These are phyloP conservation scores for Prunella strophiata DNA, from an alignment of 2,797 vertebrate genomes.

Conservation along the genomic window DNA sequence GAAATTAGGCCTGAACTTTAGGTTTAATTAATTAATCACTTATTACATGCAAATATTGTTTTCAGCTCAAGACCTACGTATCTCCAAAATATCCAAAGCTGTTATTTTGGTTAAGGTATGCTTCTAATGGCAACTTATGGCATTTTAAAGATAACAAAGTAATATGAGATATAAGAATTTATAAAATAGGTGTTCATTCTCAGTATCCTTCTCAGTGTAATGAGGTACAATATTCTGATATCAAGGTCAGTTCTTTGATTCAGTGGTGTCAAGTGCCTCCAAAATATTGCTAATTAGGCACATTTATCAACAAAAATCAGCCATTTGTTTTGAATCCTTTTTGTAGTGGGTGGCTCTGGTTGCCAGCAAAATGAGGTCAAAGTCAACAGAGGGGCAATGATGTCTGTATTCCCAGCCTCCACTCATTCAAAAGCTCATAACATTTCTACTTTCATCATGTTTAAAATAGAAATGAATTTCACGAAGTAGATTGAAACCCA, in stretches of 20 bases:
- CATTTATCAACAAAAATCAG: not conserved
- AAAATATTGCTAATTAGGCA: not conserved
- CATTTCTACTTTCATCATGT: not conserved
- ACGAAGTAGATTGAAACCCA: constrained; percentile 8
- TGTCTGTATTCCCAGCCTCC: not conserved
- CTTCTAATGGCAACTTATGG: not conserved
- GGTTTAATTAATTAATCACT: not conserved
- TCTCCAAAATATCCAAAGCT: not conserved
- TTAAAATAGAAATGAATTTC: constrained; percentile 20
- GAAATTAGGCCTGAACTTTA: not conserved
- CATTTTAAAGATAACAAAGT: not conserved
- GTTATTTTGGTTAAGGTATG: not conserved
- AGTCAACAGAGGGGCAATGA: not conserved
- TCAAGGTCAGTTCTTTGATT: not conserved
- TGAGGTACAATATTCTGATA: not conserved
- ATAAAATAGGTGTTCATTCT: not conserved
- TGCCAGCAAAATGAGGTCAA: not conserved
- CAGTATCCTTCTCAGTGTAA: not conserved
- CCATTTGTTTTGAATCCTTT: not conserved
- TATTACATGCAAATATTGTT: not conserved
- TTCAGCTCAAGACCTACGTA: not conserved
- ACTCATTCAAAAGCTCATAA: not conserved
- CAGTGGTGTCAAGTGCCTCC: not conserved
- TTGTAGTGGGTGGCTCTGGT: not conserved
- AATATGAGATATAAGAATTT: not conserved